phyloP scores from a whole-genome alignment of 2,888 invertebrate genomes.

The Corythucha ciliata region DNA sequence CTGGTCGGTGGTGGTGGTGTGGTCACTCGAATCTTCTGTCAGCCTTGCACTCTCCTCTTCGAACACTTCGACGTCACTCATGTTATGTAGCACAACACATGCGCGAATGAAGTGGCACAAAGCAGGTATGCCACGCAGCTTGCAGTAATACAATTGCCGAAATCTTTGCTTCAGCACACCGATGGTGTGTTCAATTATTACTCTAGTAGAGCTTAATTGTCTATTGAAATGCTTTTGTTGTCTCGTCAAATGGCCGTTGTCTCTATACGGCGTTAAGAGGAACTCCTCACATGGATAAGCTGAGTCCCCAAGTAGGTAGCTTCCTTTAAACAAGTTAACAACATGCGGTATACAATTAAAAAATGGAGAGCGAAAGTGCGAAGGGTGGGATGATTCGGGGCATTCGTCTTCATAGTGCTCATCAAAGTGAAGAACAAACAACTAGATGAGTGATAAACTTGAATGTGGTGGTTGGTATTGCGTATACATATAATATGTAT shows the following conservation, averaged over 20 bases:
- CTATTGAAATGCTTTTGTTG: background rate
- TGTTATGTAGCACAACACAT: slow-evolving; percentile 8
- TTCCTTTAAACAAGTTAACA: no score
- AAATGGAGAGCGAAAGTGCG: no score
- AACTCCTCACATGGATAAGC: slow-evolving; percentile 5
- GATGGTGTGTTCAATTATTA: background rate
- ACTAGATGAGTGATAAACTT: no score
- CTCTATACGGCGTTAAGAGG: slow-evolving; percentile 3
- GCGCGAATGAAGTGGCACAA: slow-evolving; percentile 10
- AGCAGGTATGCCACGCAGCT: background rate
- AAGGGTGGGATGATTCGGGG: no score
- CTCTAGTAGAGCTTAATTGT: background rate
- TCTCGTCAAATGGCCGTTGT: background rate
- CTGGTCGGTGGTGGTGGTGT: no score
- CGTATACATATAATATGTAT: no score
- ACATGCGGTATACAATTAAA: no score
- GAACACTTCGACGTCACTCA: slow-evolving; percentile 1
- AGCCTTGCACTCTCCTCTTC: background rate
- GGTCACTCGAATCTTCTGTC: slow-evolving; percentile 10
- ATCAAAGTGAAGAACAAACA: no score
- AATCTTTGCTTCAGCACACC: slow-evolving; percentile 8
- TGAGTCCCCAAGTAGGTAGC: background rate
- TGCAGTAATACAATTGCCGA: slow-evolving; percentile 5
- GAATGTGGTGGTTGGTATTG: no score
- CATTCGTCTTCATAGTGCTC: slow-evolving; percentile 2